Conservation (phyloP, 2,113 vertebrate species). For the Nerophis lumbriciformis region DNA sequence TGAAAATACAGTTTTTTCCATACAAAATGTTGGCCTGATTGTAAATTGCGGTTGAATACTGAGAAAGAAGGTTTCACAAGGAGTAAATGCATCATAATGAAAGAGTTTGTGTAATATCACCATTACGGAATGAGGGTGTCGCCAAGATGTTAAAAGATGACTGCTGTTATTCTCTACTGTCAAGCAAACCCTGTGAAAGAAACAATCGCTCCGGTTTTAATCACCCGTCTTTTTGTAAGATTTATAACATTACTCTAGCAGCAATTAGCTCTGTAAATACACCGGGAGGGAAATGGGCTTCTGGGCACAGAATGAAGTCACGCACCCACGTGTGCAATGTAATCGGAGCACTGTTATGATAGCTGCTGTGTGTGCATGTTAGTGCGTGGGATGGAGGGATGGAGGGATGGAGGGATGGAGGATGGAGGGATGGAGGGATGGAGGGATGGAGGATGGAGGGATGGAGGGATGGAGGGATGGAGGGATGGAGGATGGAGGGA, state of each 20-base stretch:
- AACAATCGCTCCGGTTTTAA: background rate
- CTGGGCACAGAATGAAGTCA: background rate
- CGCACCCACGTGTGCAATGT: background rate
- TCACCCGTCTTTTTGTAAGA: background rate
- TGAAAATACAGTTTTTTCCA: too few species aligned
- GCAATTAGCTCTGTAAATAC: conserved; percentile 1
- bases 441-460: too few species aligned
- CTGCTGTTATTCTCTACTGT: background rate
- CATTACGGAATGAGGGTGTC: background rate
- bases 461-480: too few species aligned
- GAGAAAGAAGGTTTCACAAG: background rate
- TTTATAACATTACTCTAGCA: background rate
- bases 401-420: conserved; percentile 3
- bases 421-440: too few species aligned
- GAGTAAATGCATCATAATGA: conserved; percentile 23
- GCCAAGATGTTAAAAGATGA: background rate
- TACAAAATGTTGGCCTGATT: too few species aligned
- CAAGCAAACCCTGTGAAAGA: background rate
- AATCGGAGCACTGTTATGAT: conserved; percentile 7
- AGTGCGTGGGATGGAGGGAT: background rate
- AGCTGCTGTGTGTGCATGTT: conserved; percentile 8
- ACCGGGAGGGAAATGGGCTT: background rate
- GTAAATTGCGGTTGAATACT: too few species aligned
- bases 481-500: too few species aligned
- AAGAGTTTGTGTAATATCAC: background rate